Conservation (phyloP, 2,113 vertebrate genomes). For the Caranx ignobilis region DNA sequence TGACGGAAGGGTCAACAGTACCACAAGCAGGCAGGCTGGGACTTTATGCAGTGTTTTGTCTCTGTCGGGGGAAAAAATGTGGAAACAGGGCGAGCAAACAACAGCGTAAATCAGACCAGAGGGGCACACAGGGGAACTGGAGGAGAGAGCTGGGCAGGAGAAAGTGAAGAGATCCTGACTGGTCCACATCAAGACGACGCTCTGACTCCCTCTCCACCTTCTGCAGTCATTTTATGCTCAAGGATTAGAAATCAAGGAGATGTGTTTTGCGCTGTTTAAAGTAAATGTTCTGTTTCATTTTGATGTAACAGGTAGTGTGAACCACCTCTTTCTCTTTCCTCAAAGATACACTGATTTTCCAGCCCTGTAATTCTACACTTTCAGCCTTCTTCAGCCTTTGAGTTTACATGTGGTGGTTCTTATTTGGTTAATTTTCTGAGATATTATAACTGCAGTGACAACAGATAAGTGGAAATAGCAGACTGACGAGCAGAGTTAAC, state of each 20-base stretch:
- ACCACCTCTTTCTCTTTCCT: background rate
- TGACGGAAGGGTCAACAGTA: slow-evolving; percentile 1
- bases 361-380: too few species aligned
- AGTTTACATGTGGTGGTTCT: background rate
- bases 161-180: background rate
- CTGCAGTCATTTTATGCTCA: background rate
- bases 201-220: background rate
- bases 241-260: background rate
- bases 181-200: slow-evolving; percentile 20
- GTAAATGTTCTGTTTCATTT: background rate
- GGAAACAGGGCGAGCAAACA: slow-evolving; percentile 56
- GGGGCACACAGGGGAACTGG: slow-evolving; percentile 48
- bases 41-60: slow-evolving; percentile 23
- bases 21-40: slow-evolving; percentile 5
- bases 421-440: background rate
- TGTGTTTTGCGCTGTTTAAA: background rate
- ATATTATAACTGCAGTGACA: background rate
- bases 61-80: slow-evolving; percentile 36
- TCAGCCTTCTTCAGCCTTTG: background rate
- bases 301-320: background rate
- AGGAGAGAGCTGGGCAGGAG: slow-evolving; percentile 32
- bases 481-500: background rate
- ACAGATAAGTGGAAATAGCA: background rate
- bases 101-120: slow-evolving; percentile 60
- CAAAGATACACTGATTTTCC: background rate